These are phyloP conservation scores for Lasius fuliginosus DNA, from an alignment of 2,888 invertebrate genomes.

Conservation along the genomic window DNA sequence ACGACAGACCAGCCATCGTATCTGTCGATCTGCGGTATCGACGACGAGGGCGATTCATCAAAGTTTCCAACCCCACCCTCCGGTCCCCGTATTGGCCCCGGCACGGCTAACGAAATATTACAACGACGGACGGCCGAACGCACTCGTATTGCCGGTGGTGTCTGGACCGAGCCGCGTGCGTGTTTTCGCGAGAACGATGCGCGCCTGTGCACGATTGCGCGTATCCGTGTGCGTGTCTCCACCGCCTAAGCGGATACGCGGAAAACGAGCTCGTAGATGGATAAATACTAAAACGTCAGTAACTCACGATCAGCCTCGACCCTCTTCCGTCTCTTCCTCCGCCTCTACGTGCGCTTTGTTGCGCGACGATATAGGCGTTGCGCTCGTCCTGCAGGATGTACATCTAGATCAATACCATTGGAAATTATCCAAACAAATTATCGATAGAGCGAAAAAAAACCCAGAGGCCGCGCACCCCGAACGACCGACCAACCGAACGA, in stretches of 20 bases:
- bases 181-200: conserved; percentile 52
- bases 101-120: conserved; percentile 75
- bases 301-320: conserved; percentile 83
- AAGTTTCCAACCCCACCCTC: conserved; percentile 66
- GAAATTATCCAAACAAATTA: conserved; percentile 87
- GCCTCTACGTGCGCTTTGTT: conserved; percentile 73
- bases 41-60: conserved; percentile 81
- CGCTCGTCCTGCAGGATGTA: conserved; percentile 85
- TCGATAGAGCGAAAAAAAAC: conserved; percentile 83
- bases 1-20: conserved; percentile 77
- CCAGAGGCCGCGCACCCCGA: conserved; percentile 68
- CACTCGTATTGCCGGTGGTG: conserved; percentile 54
- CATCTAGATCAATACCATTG: conserved; percentile 86
- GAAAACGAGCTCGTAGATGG: conserved; percentile 81
- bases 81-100: conserved; percentile 51
- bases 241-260: conserved; percentile 78
- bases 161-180: conserved; percentile 45
- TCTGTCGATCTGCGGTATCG: conserved; percentile 82
- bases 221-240: conserved; percentile 57
- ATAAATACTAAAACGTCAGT: conserved; percentile 85
- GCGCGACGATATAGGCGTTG: conserved; percentile 81
- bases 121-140: conserved; percentile 66
- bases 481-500: conserved; percentile 70
- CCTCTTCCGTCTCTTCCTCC: conserved; percentile 70
- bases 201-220: conserved; percentile 13